Evolutionary conservation across 2,888 invertebrate genomes (phyloP).

Genomic region (Nomada hirtipes): DNA sequence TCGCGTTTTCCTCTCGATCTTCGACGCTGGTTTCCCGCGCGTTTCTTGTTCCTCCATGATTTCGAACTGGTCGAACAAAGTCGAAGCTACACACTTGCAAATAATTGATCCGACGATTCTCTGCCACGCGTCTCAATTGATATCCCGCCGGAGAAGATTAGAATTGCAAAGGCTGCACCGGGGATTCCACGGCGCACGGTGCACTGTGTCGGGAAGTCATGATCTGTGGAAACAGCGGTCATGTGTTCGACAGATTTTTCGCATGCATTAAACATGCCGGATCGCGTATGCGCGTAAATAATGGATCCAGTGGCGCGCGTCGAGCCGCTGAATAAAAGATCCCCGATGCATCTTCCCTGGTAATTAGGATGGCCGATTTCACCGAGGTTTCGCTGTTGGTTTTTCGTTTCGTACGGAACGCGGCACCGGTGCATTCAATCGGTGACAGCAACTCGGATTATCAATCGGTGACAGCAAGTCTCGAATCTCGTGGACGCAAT

Average conservation of each 20-base stretch:
- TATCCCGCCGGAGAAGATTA: not conserved
- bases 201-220: constrained; percentile 6
- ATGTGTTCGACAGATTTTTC: constrained; percentile 16
- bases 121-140: no score
- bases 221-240: constrained; percentile 16
- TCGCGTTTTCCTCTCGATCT: constrained; percentile 15
- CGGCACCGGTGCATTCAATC: no score
- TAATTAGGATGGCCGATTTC: constrained; percentile 52
- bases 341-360: not conserved
- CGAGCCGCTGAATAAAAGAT: constrained; percentile 53
- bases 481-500: constrained; percentile 20
- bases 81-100: not conserved
- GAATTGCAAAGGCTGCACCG: not conserved
- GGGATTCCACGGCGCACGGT: constrained; percentile 10
- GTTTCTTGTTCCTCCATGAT: no score
- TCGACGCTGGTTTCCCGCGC: not conserved
- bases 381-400: not conserved
- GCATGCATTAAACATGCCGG: constrained; percentile 47
- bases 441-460: not conserved
- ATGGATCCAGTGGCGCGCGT: constrained; percentile 36
- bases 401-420: not conserved
- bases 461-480: no score
- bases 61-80: not conserved
- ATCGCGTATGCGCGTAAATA: constrained; percentile 38
- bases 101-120: not conserved